Evolutionary conservation across 2,797 vertebrate species (phyloP).

Genomic region (Distichodus sexfasciatus): DNA sequence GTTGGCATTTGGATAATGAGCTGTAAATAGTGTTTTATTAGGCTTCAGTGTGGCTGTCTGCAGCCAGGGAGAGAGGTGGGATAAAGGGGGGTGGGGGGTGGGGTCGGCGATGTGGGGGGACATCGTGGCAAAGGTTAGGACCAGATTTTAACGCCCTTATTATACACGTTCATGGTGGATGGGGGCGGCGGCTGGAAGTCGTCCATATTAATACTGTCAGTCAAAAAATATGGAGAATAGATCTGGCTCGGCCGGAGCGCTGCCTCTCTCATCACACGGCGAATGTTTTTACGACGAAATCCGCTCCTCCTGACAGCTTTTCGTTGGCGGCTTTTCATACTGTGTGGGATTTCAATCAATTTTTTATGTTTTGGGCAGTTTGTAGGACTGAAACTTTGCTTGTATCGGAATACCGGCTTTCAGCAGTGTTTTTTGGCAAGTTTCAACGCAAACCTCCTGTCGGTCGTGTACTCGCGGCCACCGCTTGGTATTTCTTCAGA

Average conservation of each 20-base stretch:
- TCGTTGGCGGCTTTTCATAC: constrained; percentile 43
- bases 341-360: constrained; percentile 5
- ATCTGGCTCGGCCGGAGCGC: constrained; percentile 42
- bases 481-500: background rate
- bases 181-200: constrained; percentile 32
- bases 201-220: constrained; percentile 49
- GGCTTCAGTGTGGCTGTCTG: constrained; percentile 42
- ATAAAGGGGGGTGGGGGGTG: too few relatives aligned
- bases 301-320: constrained; percentile 46
- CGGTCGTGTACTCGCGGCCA: background rate
- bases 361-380: constrained; percentile 18
- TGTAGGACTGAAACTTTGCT: background rate
- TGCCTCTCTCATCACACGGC: constrained; percentile 47
- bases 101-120: constrained; percentile 50
- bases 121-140: constrained; percentile 66
- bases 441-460: background rate
- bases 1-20: constrained; percentile 74
- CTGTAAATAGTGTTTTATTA: constrained; percentile 66
- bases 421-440: constrained; percentile 19
- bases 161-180: constrained; percentile 48
- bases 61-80: constrained; percentile 28
- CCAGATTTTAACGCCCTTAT: constrained; percentile 54
- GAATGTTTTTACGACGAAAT: constrained; percentile 59
- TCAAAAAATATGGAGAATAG: constrained; percentile 35
- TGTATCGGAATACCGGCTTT: background rate